Evolutionary conservation across 2,113 vertebrate species (phyloP).

Genomic region (Anguilla japonica): DNA sequence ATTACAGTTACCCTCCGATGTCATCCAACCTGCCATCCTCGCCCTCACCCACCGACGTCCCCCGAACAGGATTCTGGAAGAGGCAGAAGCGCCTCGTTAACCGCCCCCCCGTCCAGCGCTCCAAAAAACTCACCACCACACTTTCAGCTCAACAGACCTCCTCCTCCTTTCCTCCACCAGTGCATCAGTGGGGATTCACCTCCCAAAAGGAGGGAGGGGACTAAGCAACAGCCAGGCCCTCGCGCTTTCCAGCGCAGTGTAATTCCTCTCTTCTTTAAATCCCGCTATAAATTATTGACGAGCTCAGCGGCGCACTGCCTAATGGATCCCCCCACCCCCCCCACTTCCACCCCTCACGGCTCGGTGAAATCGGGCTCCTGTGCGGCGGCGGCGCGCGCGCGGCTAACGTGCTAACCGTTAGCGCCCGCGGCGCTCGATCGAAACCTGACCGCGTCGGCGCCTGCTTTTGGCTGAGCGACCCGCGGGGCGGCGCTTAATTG

Average conservation of each 20-base stretch:
- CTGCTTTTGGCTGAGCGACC: too few relatives aligned
- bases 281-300: background rate
- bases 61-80: background rate
- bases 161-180: background rate
- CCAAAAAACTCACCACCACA: too few relatives aligned
- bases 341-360: too few relatives aligned
- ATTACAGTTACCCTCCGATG: background rate
- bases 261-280: background rate
- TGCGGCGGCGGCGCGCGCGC: too few relatives aligned
- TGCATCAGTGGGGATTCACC: background rate
- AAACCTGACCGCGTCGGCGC: too few relatives aligned
- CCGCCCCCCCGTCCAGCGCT: background rate
- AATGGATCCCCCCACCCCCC: background rate
- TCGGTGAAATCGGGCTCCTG: background rate
- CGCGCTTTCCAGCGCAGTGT: background rate
- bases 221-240: background rate
- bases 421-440: too few relatives aligned
- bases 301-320: background rate
- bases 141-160: background rate
- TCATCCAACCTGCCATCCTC: background rate
- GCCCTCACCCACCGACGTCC: background rate
- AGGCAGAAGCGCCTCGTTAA: background rate
- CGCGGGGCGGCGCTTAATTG: too few relatives aligned
- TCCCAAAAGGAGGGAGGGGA: background rate
- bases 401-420: background rate